These are phyloP conservation scores for Oceanodroma tethys DNA, from an alignment of 2,113 vertebrate genomes.

Conservation along the genomic window DNA sequence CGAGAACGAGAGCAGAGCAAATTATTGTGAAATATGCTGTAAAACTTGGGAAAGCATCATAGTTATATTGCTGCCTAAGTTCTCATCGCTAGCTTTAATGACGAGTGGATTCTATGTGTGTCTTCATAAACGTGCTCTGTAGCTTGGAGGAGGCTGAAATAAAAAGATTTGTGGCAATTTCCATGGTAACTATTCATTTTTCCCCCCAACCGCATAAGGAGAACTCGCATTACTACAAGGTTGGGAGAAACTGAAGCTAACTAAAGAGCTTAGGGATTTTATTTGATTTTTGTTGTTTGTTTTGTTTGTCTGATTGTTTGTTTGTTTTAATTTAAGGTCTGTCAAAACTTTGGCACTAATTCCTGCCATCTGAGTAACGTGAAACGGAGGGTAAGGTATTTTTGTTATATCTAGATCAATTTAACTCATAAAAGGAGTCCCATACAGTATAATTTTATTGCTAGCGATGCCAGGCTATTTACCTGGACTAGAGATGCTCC, in stretches of 20 bases:
- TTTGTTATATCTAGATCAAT: neutral
- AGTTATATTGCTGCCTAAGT: neutral
- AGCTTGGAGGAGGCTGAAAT: slow-evolving; percentile 12
- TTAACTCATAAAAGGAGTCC: neutral
- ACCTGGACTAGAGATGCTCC: neutral
- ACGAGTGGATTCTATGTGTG: slow-evolving; percentile 1
- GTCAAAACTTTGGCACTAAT: slow-evolving; percentile 3
- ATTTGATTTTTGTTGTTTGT: neutral
- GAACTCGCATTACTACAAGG: neutral
- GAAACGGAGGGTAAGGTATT: neutral
- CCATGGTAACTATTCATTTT: slow-evolving; percentile 37
- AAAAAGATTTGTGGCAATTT: slow-evolving; percentile 41
- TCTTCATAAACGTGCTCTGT: neutral
- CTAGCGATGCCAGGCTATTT: neutral
- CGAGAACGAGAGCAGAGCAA: slow-evolving; percentile 55
- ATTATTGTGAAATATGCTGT: slow-evolving; percentile 56
- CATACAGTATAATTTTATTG: neutral
- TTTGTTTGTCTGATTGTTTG: neutral
- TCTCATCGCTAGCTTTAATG: slow-evolving; percentile 16
- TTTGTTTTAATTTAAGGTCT: neutral
- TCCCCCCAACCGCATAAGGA: neutral
- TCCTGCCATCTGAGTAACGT: neutral
- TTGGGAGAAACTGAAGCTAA: slow-evolving; percentile 12
- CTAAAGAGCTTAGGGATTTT: neutral
- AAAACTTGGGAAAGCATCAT: slow-evolving; percentile 59